phyloP scores from a whole-genome alignment of 2,888 invertebrate species.

The Ormyrus nitidulus region DNA sequence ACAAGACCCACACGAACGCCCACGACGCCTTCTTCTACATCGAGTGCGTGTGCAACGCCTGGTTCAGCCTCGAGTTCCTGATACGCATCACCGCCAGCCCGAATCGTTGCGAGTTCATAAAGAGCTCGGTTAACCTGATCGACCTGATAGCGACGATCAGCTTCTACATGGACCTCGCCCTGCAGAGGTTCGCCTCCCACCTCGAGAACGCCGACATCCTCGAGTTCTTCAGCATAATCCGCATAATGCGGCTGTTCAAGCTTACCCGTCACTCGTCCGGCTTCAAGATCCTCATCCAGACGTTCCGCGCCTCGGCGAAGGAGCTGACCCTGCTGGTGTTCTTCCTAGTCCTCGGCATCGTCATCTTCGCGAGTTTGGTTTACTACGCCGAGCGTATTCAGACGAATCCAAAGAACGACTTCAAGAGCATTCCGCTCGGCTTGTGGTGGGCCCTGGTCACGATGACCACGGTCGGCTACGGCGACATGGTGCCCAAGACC shows the following conservation, averaged over 20 bases:
- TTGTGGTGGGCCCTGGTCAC: constrained; percentile 99
- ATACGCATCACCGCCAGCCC: constrained; percentile 94
- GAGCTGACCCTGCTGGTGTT: constrained; percentile 97
- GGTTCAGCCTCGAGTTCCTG: constrained; percentile 99
- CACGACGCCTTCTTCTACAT: constrained; percentile 99
- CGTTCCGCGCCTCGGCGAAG: constrained; percentile 97
- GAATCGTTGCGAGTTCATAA: constrained; percentile 95
- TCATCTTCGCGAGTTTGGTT: constrained; percentile 96
- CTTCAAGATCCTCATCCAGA: constrained; percentile 98
- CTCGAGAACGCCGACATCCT: constrained; percentile 96
- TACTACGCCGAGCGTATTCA: constrained; percentile 98
- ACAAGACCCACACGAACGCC: constrained; percentile 95
- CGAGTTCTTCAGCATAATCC: constrained; percentile 98
- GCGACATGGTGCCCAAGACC: constrained; percentile 98
- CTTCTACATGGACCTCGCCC: constrained; percentile 96
- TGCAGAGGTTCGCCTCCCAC: constrained; percentile 93
- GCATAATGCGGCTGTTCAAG: constrained; percentile 98
- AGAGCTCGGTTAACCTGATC: constrained; percentile 98
- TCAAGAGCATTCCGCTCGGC: constrained; percentile 97
- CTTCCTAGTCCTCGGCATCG: constrained; percentile 96
- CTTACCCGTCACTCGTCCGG: constrained; percentile 98
- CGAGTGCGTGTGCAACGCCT: constrained; percentile 98
- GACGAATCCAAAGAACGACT: constrained; percentile 95
- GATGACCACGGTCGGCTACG: constrained; percentile 99
- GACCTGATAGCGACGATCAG: constrained; percentile 99